A percentile compares a stretch with the other conserved stretches of the same genome.
Conservation (phyloP, 2,888 invertebrate genomes). For the Drosophila birchii region DNA sequence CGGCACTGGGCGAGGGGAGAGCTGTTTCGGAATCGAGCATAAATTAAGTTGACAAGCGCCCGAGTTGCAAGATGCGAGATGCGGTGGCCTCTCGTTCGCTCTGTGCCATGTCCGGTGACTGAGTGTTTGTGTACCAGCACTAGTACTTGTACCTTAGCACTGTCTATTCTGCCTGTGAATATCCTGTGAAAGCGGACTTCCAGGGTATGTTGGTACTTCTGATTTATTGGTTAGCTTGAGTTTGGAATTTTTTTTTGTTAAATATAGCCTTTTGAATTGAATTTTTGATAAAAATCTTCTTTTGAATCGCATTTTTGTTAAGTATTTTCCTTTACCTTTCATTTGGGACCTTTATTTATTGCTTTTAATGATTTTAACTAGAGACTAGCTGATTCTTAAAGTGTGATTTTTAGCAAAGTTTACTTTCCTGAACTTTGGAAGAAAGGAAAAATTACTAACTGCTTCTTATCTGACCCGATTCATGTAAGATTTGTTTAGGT, state of each 20-base stretch:
- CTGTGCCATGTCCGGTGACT: conserved; percentile 34
- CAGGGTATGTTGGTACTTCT: conserved; percentile 3
- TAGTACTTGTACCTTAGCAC: conserved; percentile 52
- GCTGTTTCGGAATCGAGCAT: conserved; percentile 68
- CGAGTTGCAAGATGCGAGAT: conserved; percentile 42
- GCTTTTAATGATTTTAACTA: no score
- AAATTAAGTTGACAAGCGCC: conserved; percentile 79
- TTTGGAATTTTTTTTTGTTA: background rate
- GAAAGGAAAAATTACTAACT: no score
- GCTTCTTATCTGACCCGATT: no score
- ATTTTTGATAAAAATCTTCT: no score
- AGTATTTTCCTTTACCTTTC: no score
- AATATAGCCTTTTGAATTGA: no score
- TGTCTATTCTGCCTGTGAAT: conserved; percentile 18
- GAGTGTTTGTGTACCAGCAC: conserved; percentile 40
- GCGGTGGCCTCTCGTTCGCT: conserved; percentile 35
- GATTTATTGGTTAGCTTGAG: background rate
- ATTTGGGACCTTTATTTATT: no score
- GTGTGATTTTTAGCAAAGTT: no score
- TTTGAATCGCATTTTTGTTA: no score
- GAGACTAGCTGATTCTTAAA: no score
- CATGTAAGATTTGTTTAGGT: no score
- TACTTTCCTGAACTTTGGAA: no score
- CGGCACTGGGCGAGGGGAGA: conserved; percentile 32
- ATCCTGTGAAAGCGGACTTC: accelerated